Percentiles rank a stretch among this genome's conserved stretches.
phyloP scores from a whole-genome alignment of 2,113 vertebrate species.

The Colius striatus region DNA sequence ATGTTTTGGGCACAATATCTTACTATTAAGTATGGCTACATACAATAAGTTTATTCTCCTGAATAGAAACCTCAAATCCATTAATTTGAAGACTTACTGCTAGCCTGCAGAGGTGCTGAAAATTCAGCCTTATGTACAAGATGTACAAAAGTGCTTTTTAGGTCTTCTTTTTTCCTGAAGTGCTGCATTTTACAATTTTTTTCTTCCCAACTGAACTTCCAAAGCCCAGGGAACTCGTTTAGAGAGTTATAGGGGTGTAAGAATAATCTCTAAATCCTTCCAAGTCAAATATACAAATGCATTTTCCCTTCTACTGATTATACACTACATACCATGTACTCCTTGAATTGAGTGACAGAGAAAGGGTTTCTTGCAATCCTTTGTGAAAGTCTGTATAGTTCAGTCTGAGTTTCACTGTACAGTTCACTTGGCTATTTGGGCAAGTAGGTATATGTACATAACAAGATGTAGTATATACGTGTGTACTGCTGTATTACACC shows the following conservation, averaged over 20 bases:
- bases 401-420: neutral
- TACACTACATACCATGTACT: neutral
- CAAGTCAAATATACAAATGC: neutral
- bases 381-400: neutral
- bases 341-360: neutral
- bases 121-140: neutral
- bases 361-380: neutral
- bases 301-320: neutral
- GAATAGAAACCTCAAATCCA: neutral
- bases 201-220: neutral
- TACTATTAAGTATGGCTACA: neutral
- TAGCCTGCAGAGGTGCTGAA: neutral
- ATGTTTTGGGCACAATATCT: neutral
- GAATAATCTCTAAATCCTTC: neutral
- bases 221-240: neutral
- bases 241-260: neutral
- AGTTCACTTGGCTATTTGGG: neutral
- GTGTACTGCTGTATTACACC: neutral
- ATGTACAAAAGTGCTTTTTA: neutral
- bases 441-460: neutral
- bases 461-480: neutral
- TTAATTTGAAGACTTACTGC: neutral
- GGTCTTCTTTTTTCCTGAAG: neutral
- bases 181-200: neutral
- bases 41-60: neutral